Evolutionary conservation across 2,113 vertebrate genomes (phyloP).

Genomic region (Scomber scombrus): DNA sequence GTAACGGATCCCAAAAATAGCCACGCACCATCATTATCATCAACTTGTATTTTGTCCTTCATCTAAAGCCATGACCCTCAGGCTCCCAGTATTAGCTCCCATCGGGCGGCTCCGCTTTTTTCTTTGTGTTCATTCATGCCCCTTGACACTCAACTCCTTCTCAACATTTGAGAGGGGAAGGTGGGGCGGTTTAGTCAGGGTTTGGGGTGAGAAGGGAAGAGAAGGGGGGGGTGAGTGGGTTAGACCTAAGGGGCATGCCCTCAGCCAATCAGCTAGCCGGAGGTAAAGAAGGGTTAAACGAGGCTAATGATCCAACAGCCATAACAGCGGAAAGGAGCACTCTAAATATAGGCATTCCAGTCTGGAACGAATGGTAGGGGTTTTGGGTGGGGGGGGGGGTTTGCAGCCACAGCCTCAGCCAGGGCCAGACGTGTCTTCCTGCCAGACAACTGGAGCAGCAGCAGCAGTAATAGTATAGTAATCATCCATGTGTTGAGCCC

Average conservation of each 20-base stretch:
- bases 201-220: background rate
- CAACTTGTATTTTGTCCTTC: constrained; percentile 63
- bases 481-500: constrained; percentile 60
- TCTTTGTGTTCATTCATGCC: background rate
- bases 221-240: constrained; percentile 9
- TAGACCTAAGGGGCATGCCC: constrained; percentile 67
- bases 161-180: constrained; percentile 33
- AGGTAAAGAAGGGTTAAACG: constrained; percentile 83
- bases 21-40: constrained; percentile 65
- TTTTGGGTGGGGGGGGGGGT: background rate
- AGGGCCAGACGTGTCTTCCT: constrained; percentile 62
- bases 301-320: constrained; percentile 85
- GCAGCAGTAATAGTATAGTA: constrained; percentile 60
- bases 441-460: constrained; percentile 73
- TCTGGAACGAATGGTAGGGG: constrained; percentile 70
- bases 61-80: constrained; percentile 46
- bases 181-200: constrained; percentile 26
- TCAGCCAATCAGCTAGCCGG: constrained; percentile 66
- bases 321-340: constrained; percentile 82
- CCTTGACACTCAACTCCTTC: background rate
- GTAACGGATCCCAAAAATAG: constrained; percentile 51
- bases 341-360: constrained; percentile 86
- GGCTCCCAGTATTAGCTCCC: constrained; percentile 36
- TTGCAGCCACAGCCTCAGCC: constrained; percentile 27
- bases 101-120: constrained; percentile 12